These are phyloP conservation scores for Sinotaia quadrata DNA, from an alignment of 2,888 invertebrate genomes.

Conservation along the genomic window DNA sequence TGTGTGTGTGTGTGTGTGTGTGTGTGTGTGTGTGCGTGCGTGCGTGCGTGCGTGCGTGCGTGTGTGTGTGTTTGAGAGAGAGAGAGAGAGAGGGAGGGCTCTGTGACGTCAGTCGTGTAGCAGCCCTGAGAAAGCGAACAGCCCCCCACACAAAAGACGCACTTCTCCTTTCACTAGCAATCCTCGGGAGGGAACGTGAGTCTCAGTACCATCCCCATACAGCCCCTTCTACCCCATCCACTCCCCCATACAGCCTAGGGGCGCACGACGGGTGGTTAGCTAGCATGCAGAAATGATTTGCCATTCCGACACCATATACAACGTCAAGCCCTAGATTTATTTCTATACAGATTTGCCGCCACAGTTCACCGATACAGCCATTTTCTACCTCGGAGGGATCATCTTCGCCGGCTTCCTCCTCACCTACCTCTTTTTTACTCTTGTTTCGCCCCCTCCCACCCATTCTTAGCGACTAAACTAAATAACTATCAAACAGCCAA, in stretches of 20 bases:
- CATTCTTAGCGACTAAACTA: neutral
- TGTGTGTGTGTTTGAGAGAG: neutral
- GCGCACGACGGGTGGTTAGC: conserved; percentile 20
- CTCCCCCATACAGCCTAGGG: neutral
- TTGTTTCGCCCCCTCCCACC: neutral
- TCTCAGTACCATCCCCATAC: no score
- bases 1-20: neutral
- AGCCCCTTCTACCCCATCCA: conserved; percentile 13
- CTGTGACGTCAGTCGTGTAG: neutral
- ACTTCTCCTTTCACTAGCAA: neutral
- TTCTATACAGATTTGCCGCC: neutral
- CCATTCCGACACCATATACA: conserved; percentile 9
- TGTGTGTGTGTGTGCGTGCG: neutral
- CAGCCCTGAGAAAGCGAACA: no score
- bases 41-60: neutral
- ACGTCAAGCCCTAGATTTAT: conserved; percentile 19
- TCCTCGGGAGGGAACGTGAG: neutral
- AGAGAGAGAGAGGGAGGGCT: neutral
- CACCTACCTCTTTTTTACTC: neutral
- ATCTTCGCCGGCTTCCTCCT: no score
- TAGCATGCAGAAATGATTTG: conserved; percentile 22
- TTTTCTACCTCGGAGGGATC: neutral
- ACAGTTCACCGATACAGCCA: conserved; percentile 14
- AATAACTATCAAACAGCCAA: no score
- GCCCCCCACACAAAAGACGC: neutral